These are phyloP conservation scores for Ciconia stormi DNA, from an alignment of 2,113 vertebrate species.

Conservation along the genomic window DNA sequence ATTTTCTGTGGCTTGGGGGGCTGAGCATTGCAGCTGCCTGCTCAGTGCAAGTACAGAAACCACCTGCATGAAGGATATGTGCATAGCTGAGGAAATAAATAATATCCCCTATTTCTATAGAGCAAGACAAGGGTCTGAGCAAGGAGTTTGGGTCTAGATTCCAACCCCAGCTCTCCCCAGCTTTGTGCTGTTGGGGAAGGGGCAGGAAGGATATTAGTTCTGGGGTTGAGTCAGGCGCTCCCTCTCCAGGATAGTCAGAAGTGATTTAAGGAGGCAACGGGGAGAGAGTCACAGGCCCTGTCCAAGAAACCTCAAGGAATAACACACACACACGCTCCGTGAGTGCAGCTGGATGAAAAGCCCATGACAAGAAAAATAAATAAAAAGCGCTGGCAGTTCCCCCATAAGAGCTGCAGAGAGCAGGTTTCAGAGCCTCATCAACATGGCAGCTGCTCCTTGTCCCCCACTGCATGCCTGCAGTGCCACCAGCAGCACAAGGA, in stretches of 20 bases:
- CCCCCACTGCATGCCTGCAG: not conserved
- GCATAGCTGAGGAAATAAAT: not conserved
- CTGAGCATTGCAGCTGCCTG: not conserved
- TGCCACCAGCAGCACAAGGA: not conserved
- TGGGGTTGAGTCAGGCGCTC: not conserved
- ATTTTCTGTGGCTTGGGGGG: conserved; percentile 11
- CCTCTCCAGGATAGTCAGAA: not conserved
- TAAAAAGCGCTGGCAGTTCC: accelerated
- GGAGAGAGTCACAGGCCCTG: not conserved
- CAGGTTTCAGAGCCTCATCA: not conserved
- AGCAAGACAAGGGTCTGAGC: not conserved
- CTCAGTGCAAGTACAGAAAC: not conserved
- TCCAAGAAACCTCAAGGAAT: not conserved
- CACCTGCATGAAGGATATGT: not conserved
- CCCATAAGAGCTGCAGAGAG: not conserved
- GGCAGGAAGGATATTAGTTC: not conserved
- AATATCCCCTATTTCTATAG: not conserved
- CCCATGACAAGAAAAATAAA: not conserved
- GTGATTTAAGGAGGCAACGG: not conserved
- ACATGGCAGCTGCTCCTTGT: not conserved
- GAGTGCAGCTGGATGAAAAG: not conserved
- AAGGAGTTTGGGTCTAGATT: not conserved
- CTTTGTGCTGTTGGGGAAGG: not conserved
- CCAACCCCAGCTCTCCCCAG: not conserved
- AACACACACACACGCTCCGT: not conserved